These are phyloP conservation scores for Nesogale talazaci DNA, from an alignment of 2,113 vertebrate species.

Conservation along the genomic window DNA sequence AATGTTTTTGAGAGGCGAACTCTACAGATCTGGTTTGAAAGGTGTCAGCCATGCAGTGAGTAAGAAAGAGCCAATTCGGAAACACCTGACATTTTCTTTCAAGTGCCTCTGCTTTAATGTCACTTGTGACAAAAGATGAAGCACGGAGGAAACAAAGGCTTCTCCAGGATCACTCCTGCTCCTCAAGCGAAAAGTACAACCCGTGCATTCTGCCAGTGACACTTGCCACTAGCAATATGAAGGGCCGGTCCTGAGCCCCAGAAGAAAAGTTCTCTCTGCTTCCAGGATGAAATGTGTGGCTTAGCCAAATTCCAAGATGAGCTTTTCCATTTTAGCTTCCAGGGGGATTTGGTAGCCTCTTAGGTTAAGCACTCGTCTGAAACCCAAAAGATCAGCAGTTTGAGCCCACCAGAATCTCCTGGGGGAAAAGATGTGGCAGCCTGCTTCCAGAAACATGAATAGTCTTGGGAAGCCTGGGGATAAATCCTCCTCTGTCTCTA, in stretches of 20 bases:
- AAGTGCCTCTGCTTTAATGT: neutral
- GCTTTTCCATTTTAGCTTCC: neutral
- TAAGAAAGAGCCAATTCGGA: constrained; percentile 17
- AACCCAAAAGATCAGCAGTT: too few species aligned
- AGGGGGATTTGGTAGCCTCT: too few species aligned
- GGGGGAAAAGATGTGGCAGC: too few species aligned
- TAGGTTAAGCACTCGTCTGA: too few species aligned
- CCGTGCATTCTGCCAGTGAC: neutral
- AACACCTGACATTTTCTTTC: neutral
- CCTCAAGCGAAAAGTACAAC: neutral
- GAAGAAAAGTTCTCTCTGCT: neutral
- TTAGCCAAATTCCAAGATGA: neutral
- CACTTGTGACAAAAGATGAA: neutral
- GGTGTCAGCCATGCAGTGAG: neutral
- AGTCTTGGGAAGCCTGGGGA: too few species aligned
- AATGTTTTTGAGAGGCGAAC: neutral
- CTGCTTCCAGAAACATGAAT: too few species aligned
- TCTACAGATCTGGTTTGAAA: neutral
- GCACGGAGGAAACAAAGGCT: neutral
- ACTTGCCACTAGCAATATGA: neutral
- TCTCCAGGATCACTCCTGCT: neutral
- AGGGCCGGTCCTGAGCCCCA: neutral
- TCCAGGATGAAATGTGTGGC: constrained; percentile 35
- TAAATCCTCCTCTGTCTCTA: too few species aligned
- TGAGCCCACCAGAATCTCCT: too few species aligned